Evolutionary conservation across 2,113 vertebrate genomes (phyloP), one percentile per base, ranked within the genome.

Genomic region (Zapornia atra): DNA sequence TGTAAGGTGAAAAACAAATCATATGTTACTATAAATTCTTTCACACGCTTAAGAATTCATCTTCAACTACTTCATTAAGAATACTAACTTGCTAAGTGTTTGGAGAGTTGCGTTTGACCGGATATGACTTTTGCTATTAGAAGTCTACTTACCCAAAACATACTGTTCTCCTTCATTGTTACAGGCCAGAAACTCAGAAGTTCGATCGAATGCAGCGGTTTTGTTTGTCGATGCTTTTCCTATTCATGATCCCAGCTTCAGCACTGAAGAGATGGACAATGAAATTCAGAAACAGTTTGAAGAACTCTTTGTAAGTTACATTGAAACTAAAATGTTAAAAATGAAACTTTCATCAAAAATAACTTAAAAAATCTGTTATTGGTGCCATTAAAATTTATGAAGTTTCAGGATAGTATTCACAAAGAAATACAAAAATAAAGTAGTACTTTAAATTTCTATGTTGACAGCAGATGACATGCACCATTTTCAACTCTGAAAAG

Each of bases 171-270:
- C 25, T 46, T 26, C 26, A 3, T 71, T 91, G 14, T 82, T 82
- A 84, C 73, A 99, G 99, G 99, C 98, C 66, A 97, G 98, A 78
- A 99, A 99, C 95, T 98, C 98, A 19, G 99, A 99, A 95, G 98
- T 99, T 48, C 98, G 99, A 19, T 98, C 99, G 57, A 99, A 99
- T 50, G 99, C 99, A 77, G 98, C 99, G 1, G 94, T 99, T 91
- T 86, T 99, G 71, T 99, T 99, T 95, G 97, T 99, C 0, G 99
- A 99, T 91, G 99, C 98, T 9, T 99, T 99, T 96, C 99, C 99
- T 25, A 2, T 99, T 70, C 98, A 98, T 11, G 98, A 99, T 88
- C 99, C 99, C 10, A 93, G 82, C 76, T 97, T 99, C 91, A 97
- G 46, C 56, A 82, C 94, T 21, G 76, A 98, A n/a, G 97, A 98